phyloP scores from a whole-genome alignment of 1,140 invertebrate genomes.

The Tyrophagus putrescentiae region DNA sequence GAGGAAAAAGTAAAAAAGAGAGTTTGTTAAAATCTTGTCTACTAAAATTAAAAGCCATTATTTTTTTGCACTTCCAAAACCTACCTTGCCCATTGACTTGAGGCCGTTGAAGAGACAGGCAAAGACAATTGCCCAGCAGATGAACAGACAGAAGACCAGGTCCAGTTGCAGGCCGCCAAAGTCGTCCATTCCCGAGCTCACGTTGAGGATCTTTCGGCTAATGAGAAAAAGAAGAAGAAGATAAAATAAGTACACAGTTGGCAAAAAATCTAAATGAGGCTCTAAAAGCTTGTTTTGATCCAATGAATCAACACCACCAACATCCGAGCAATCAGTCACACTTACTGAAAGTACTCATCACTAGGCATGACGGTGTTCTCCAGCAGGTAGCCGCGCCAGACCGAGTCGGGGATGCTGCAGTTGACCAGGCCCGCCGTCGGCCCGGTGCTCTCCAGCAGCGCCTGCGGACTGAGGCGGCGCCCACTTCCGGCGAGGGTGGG shows the following conservation, averaged over 20 bases:
- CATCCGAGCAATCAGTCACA: slow-evolving; percentile 5
- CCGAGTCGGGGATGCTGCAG: slow-evolving; percentile 7
- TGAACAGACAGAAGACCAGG: slow-evolving; percentile 74
- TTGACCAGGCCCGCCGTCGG: background rate
- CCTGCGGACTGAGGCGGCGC: background rate
- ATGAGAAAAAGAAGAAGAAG: slow-evolving; percentile 20
- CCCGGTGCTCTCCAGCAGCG: background rate
- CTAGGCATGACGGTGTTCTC: slow-evolving; percentile 32
- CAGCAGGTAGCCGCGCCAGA: slow-evolving; percentile 21
- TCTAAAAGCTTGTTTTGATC: no score
- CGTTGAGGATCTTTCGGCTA: slow-evolving; percentile 51
- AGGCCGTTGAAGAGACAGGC: slow-evolving; percentile 96
- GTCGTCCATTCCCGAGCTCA: slow-evolving; percentile 64
- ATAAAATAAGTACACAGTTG: slow-evolving; percentile 12
- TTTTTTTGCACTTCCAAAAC: background rate
- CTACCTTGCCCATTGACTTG: slow-evolving; percentile 87
- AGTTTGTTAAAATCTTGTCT: background rate
- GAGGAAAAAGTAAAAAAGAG: slow-evolving; percentile 29
- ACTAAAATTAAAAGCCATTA: background rate
- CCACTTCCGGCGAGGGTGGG: no score
- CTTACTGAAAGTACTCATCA: slow-evolving; percentile 31
- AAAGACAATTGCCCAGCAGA: slow-evolving; percentile 89
- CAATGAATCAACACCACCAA: background rate
- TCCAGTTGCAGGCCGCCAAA: slow-evolving; percentile 78
- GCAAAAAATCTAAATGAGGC: slow-evolving; percentile 1